A percentile compares a stretch with the other conserved stretches of the same genome.
phyloP scores from a whole-genome alignment of 2,113 vertebrate genomes.

The Benitochromis conjunctus region DNA sequence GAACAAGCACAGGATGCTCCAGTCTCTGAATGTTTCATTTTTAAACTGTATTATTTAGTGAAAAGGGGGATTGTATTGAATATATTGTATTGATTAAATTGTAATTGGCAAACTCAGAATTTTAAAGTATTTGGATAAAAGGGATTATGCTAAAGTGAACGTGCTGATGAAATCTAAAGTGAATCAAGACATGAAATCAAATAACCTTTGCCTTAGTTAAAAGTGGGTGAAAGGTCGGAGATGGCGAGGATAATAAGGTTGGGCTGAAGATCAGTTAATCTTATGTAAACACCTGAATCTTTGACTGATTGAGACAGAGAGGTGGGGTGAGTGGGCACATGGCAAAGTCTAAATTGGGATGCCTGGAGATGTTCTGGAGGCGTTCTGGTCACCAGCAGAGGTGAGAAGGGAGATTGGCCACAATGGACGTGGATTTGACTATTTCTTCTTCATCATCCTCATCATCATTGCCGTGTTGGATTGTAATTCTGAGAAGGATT shows the following conservation, averaged over 20 bases:
- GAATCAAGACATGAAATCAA: background rate
- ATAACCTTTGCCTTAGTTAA: accelerated
- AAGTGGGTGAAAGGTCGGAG: background rate
- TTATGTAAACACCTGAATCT: background rate
- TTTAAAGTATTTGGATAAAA: background rate
- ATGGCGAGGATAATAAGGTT: background rate
- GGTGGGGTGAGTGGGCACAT: accelerated
- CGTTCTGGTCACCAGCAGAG: accelerated
- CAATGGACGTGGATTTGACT: background rate
- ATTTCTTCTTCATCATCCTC: background rate
- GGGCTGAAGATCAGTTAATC: background rate
- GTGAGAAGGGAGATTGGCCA: background rate
- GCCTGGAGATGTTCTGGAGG: background rate
- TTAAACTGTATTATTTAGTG: background rate
- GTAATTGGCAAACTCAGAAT: background rate
- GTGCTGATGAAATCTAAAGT: accelerated
- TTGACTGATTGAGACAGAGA: background rate
- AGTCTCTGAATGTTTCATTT: background rate
- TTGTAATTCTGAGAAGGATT: background rate
- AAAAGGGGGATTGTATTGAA: background rate
- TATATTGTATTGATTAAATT: accelerated
- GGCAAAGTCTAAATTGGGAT: background rate
- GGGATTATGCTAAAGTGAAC: background rate
- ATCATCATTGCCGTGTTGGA: background rate
- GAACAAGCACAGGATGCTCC: background rate